phyloP scores from a whole-genome alignment of 2,888 invertebrate species.

The Mayetiola destructor region DNA sequence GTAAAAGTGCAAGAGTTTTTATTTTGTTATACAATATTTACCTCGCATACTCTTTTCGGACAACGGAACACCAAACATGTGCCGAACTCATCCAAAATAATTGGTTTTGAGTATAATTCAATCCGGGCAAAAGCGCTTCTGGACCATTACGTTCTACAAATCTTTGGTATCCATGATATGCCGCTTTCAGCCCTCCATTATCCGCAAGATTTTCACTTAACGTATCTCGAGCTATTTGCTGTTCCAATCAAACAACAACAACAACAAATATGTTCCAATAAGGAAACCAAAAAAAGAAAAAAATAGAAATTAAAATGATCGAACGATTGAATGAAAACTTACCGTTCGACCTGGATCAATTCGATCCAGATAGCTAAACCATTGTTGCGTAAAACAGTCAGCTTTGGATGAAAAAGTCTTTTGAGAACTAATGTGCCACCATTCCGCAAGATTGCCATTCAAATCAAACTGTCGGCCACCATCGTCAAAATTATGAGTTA shows the following conservation, averaged over 20 bases:
- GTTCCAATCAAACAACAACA: too few relatives aligned
- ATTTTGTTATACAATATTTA: background rate
- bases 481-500: constrained; percentile 41
- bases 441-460: background rate
- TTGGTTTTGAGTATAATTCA: background rate
- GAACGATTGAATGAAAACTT: too few relatives aligned
- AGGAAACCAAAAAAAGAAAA: too few relatives aligned
- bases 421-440: background rate
- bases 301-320: too few relatives aligned
- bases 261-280: too few relatives aligned
- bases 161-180: background rate
- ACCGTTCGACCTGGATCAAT: too few relatives aligned
- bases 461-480: background rate
- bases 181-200: background rate
- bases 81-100: background rate
- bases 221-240: constrained; percentile 55
- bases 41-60: background rate
- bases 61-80: background rate
- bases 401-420: background rate
- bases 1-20: background rate
- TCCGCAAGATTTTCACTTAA: background rate
- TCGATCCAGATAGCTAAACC: too few relatives aligned
- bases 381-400: too few relatives aligned
- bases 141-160: background rate
- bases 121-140: background rate